These are phyloP conservation scores for Oikopleura dioica DNA, from an alignment of 23 tunicate genomes.

Conservation along the genomic window DNA sequence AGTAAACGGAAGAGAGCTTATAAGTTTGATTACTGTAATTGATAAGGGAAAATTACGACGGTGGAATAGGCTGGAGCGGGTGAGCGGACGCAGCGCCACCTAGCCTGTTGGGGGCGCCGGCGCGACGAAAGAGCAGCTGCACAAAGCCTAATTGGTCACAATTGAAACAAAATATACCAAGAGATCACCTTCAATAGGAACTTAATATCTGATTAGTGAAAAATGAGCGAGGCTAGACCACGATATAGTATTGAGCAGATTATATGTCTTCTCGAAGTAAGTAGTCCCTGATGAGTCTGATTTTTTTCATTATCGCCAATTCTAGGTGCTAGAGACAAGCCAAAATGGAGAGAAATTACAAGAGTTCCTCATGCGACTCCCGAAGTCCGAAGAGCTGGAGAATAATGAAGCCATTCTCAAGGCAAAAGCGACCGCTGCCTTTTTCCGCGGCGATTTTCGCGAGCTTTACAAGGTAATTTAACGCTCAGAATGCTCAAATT, in stretches of 20 bases:
- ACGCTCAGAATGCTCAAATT: too few species aligned
- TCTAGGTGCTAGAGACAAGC: conserved; percentile 2
- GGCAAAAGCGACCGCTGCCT: conserved; percentile 10
- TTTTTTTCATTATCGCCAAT: neutral
- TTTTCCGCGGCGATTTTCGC: conserved; percentile 1
- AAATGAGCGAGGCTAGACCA: neutral
- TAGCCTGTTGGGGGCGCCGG: too few species aligned
- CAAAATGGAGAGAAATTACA: neutral
- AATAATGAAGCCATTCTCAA: conserved; percentile 10
- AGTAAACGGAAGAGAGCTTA: too few species aligned
- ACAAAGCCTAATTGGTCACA: too few species aligned
- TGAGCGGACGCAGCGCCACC: too few species aligned
- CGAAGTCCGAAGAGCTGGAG: conserved; percentile 2
- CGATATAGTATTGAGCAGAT: conserved; percentile 9
- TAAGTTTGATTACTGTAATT: too few species aligned
- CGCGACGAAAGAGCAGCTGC: too few species aligned
- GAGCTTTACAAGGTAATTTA: conserved; percentile 11
- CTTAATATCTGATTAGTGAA: too few species aligned
- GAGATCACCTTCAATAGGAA: too few species aligned
- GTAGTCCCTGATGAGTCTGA: neutral
- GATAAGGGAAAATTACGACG: too few species aligned
- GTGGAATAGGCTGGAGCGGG: too few species aligned
- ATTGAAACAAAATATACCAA: too few species aligned
- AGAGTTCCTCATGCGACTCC: neutral
- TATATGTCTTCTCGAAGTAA: conserved; percentile 4